Evolutionary conservation across 23 tunicate species (phyloP).

Genomic region (Aplidium turbinatum): DNA sequence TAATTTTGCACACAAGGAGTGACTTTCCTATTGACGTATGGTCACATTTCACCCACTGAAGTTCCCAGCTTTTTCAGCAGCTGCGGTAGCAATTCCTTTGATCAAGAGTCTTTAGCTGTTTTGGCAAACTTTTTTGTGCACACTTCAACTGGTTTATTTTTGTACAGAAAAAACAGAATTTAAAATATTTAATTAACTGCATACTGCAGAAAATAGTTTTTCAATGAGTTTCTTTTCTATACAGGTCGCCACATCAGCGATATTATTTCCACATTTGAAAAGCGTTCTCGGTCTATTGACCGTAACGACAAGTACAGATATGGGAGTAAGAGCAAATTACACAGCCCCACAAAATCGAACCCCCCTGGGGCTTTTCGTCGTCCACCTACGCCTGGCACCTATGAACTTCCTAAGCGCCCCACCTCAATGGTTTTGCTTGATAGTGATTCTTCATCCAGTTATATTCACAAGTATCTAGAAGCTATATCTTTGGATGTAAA

Average conservation of each 20-base stretch:
- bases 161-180: too few relatives aligned
- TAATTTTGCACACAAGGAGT: too few relatives aligned
- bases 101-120: too few relatives aligned
- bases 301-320: constrained; percentile 14
- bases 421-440: constrained; percentile 64
- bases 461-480: constrained; percentile 52
- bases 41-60: too few relatives aligned
- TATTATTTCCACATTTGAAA: constrained; percentile 73
- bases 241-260: constrained; percentile 71
- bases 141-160: too few relatives aligned
- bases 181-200: too few relatives aligned
- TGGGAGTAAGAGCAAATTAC: constrained; percentile 5
- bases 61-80: too few relatives aligned
- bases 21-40: too few relatives aligned
- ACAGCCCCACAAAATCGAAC: constrained; percentile 43
- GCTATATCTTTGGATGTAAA: constrained; percentile 32
- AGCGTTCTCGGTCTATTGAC: constrained; percentile 65
- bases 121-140: too few relatives aligned
- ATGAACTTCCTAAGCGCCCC: constrained; percentile 36
- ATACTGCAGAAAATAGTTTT: too few relatives aligned
- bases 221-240: neutral
- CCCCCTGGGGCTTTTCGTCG: constrained; percentile 33
- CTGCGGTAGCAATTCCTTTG: too few relatives aligned
- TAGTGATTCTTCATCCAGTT: constrained; percentile 21
- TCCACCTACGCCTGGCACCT: constrained; percentile 76